Percentiles rank a stretch among this genome's conserved stretches.
phyloP scores from a whole-genome alignment of 2,797 vertebrate species.

The Syndactyla subalaris region DNA sequence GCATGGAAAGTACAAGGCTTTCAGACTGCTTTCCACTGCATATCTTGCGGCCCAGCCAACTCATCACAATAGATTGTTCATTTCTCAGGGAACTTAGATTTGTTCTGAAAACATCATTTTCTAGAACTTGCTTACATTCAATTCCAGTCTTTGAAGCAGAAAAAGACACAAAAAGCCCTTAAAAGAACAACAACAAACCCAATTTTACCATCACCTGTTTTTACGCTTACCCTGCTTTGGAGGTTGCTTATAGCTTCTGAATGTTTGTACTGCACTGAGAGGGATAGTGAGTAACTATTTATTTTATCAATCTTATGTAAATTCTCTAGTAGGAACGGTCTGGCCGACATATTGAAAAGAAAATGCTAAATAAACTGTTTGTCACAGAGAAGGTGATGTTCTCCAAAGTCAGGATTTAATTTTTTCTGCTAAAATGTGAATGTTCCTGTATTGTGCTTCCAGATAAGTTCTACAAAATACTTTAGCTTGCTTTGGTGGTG shows the following conservation, averaged over 20 bases:
- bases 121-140: background rate
- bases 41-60: background rate
- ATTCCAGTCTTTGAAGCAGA: background rate
- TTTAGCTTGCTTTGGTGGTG: background rate
- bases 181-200: background rate
- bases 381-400: background rate
- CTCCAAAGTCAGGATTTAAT: background rate
- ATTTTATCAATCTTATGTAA: background rate
- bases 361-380: background rate
- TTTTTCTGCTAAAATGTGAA: background rate
- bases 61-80: background rate
- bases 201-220: background rate
- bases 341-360: background rate
- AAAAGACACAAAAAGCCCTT: background rate
- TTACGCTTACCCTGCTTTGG: background rate
- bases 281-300: background rate
- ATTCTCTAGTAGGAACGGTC: slow-evolving; percentile 15
- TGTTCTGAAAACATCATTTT: background rate
- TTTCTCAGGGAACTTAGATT: background rate
- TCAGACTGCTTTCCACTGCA: background rate
- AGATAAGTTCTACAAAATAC: background rate
- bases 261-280: background rate
- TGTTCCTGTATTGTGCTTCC: background rate
- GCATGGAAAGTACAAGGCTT: background rate
- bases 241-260: background rate